phyloP scores from a whole-genome alignment of 2,113 vertebrate species.

The Porphyrio hochstetteri region DNA sequence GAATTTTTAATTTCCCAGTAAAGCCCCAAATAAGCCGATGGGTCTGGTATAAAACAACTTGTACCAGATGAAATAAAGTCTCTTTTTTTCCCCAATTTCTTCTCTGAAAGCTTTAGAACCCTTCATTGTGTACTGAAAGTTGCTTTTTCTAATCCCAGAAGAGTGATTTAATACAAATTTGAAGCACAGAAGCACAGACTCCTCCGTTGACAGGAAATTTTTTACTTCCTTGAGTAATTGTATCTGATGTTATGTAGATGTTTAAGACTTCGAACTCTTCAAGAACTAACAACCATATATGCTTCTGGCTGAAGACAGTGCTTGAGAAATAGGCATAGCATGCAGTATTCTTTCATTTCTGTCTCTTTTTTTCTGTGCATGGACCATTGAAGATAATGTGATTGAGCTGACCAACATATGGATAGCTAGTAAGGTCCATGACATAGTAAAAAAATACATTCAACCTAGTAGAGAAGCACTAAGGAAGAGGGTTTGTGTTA shows the following conservation, averaged over 20 bases:
- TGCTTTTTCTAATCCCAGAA: not conserved
- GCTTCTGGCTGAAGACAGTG: not conserved
- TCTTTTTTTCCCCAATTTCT: not conserved
- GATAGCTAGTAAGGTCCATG: not conserved
- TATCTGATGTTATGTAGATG: not conserved
- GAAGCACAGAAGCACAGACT: not conserved
- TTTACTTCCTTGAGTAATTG: not conserved
- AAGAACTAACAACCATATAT: not conserved
- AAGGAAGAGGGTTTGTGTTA: not conserved
- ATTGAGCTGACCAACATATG: not conserved
- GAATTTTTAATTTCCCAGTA: not conserved
- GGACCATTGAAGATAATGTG: not conserved
- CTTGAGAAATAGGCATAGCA: not conserved
- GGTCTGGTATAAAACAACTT: not conserved
- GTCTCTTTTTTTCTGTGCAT: not conserved
- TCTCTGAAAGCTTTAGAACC: not conserved
- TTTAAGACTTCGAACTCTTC: not conserved
- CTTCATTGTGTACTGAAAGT: not conserved
- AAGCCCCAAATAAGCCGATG: not conserved
- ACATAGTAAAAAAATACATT: not conserved
- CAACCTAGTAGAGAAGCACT: not conserved
- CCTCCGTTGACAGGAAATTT: not conserved
- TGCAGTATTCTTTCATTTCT: not conserved
- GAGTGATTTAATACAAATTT: not conserved
- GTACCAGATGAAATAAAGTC: not conserved